Evolutionary conservation across 2,888 invertebrate genomes (phyloP).

Genomic region (Rugalucina vietnamica): DNA sequence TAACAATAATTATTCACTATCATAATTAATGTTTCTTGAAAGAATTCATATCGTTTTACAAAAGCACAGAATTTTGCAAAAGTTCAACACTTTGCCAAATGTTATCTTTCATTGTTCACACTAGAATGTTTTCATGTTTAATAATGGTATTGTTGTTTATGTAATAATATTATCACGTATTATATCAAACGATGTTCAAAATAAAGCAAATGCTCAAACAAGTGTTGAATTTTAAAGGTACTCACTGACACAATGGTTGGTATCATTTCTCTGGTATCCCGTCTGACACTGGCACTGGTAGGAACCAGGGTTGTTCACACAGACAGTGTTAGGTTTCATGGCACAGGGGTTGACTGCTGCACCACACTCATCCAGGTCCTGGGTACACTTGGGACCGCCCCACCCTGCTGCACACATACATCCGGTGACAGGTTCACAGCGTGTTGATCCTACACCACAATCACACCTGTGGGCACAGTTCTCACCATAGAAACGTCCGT

Average conservation of each 20-base stretch:
- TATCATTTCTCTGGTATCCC: slow-evolving; percentile 45
- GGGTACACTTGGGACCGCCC: background rate
- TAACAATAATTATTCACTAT: too few relatives aligned
- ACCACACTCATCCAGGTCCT: background rate
- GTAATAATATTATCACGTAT: too few relatives aligned
- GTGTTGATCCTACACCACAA: background rate
- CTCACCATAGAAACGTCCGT: background rate
- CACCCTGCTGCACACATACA: background rate
- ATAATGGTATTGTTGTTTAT: too few relatives aligned
- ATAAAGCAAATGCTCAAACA: too few relatives aligned
- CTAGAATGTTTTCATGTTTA: too few relatives aligned
- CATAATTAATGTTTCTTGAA: too few relatives aligned
- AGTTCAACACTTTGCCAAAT: too few relatives aligned
- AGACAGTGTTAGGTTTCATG: slow-evolving; percentile 38
- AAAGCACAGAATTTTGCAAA: too few relatives aligned
- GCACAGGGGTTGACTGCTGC: background rate
- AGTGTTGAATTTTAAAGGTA: too few relatives aligned
- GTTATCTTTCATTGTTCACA: too few relatives aligned
- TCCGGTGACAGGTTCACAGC: background rate
- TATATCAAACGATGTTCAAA: too few relatives aligned
- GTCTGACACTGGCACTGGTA: slow-evolving; percentile 56
- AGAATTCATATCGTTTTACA: too few relatives aligned
- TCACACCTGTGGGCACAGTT: background rate
- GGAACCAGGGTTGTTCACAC: slow-evolving; percentile 59
- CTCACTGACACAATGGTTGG: slow-evolving; percentile 41